Percentiles rank a stretch among this genome's conserved stretches.
Conservation (phyloP, 2,113 vertebrate genomes). For the Hemiscyllium ocellatum region DNA sequence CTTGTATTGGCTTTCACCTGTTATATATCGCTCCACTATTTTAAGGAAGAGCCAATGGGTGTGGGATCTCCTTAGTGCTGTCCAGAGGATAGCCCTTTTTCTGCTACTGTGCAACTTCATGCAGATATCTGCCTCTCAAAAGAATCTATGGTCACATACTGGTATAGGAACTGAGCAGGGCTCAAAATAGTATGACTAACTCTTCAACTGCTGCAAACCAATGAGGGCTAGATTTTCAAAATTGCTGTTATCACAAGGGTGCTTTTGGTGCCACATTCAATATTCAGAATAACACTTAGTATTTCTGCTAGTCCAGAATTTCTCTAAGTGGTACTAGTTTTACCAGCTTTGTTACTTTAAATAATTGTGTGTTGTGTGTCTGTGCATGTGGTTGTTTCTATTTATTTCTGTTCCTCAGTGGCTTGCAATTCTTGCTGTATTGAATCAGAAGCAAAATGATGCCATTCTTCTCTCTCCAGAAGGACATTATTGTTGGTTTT, state of each 20-base stretch:
- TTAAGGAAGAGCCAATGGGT: not conserved
- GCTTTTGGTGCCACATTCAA: not conserved
- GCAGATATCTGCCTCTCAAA: not conserved
- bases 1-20: not conserved
- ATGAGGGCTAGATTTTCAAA: not conserved
- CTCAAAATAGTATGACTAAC: not conserved
- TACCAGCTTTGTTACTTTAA: not conserved
- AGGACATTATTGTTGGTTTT: not conserved
- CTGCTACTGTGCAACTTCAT: not conserved
- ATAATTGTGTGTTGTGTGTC: not conserved
- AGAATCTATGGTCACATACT: not conserved
- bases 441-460: not conserved
- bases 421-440: not conserved
- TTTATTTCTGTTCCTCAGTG: not conserved
- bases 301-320: constrained; percentile 26
- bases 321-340: not conserved
- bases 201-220: not conserved
- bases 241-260: constrained; percentile 22
- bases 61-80: not conserved
- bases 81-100: not conserved
- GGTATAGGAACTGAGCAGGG: not conserved
- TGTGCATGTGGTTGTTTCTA: not conserved
- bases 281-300: constrained; percentile 5
- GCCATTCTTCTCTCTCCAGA: not conserved
- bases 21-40: not conserved